Conservation (phyloP, 1,140 invertebrate species). For the Contarinia nasturtii region DNA sequence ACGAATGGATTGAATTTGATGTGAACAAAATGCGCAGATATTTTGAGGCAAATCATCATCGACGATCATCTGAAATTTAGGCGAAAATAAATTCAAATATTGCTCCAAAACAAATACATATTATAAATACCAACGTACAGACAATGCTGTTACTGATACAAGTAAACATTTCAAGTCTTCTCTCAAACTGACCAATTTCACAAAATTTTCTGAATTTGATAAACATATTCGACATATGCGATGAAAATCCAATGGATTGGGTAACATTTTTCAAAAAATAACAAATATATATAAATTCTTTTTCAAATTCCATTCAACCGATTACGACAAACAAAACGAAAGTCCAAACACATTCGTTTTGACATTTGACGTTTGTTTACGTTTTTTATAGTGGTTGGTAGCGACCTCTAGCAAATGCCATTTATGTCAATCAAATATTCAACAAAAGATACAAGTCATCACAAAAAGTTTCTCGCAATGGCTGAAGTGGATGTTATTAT, state of each 20-base stretch:
- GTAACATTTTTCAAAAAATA: too few relatives aligned
- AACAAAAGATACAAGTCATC: neutral
- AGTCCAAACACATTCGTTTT: too few relatives aligned
- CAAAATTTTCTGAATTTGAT: neutral
- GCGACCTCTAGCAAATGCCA: too few relatives aligned
- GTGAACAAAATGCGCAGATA: neutral
- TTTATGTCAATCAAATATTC: too few relatives aligned
- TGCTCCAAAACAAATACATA: neutral
- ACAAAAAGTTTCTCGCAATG: constrained; percentile 24
- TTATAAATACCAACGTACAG: neutral
- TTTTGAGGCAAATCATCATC: neutral
- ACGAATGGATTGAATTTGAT: neutral
- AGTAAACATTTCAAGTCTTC: neutral
- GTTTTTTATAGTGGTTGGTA: too few relatives aligned
- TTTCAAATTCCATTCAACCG: too few relatives aligned
- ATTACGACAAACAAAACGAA: too few relatives aligned
- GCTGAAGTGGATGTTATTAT: constrained; percentile 49
- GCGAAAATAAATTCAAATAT: neutral
- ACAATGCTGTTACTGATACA: neutral
- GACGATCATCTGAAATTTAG: neutral
- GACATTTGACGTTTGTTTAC: too few relatives aligned
- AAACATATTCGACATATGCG: neutral
- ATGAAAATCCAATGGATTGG: neutral
- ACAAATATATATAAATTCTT: too few relatives aligned
- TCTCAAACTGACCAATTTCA: neutral